Percentiles rank a stretch among this genome's conserved stretches.
Evolutionary conservation across 1,140 invertebrate species (phyloP).

Genomic region (Chionoecetes opilio): DNA sequence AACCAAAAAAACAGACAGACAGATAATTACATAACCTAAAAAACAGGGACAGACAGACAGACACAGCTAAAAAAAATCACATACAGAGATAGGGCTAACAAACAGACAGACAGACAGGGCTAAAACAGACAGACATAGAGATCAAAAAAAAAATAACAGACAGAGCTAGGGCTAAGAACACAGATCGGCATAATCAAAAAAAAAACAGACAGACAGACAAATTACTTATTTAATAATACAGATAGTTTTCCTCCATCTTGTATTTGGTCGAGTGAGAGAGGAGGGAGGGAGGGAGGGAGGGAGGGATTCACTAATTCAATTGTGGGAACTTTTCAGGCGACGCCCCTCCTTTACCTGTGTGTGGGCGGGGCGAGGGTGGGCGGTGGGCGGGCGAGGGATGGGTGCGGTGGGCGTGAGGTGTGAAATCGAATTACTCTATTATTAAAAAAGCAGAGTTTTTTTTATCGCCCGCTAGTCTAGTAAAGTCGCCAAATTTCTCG

Average conservation of each 20-base stretch:
- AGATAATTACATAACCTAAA: too few relatives aligned
- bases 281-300: neutral
- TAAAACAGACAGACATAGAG: neutral
- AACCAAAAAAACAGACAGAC: too few relatives aligned
- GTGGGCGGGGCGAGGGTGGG: slow-evolving; percentile 20
- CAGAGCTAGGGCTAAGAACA: neutral
- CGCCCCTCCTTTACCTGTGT: neutral
- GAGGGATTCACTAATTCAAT: neutral
- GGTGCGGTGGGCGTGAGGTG: neutral
- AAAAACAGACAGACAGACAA: neutral
- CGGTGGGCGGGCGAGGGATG: neutral
- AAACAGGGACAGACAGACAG: too few relatives aligned
- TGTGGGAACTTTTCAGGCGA: neutral
- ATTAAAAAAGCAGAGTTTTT: too few relatives aligned
- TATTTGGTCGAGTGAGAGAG: neutral
- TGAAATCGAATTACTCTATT: neutral
- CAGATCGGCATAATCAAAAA: neutral
- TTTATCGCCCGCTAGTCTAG: too few relatives aligned
- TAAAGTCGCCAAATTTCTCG: too few relatives aligned
- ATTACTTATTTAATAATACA: too few relatives aligned
- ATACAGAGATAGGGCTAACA: neutral
- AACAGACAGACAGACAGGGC: neutral
- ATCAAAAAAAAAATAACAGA: neutral
- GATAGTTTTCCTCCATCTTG: neutral
- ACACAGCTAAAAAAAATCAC: neutral